Conservation (phyloP, 2,888 invertebrate species). For the Drosophila paucipuncta region DNA sequence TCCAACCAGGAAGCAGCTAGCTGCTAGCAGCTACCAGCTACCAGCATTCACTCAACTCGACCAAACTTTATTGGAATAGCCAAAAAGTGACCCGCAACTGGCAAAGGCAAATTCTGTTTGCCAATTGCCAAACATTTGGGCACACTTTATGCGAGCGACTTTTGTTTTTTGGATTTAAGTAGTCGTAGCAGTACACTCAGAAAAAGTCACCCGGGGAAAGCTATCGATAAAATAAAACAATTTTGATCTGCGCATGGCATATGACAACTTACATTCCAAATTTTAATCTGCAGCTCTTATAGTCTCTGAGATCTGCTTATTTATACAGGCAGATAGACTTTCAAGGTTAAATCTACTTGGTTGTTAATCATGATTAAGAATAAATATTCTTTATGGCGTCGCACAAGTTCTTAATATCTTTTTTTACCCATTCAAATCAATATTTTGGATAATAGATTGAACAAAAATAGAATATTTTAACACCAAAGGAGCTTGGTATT, state of each 20-base stretch:
- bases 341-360: too few species aligned
- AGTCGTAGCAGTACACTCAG: background rate
- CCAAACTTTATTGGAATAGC: constrained; percentile 53
- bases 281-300: background rate
- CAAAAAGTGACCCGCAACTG: constrained; percentile 43
- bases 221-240: too few species aligned
- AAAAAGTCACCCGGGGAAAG: background rate
- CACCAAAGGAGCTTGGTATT: background rate
- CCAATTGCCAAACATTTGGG: constrained; percentile 55
- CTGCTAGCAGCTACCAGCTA: constrained; percentile 13
- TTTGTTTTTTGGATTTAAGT: constrained; percentile 6
- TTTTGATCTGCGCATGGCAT: too few species aligned
- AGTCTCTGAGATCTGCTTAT: background rate
- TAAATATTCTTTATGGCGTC: background rate
- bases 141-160: constrained; percentile 44
- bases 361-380: too few species aligned
- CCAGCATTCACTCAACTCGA: constrained; percentile 35
- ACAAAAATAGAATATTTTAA: background rate
- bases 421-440: background rate
- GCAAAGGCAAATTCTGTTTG: constrained; percentile 28
- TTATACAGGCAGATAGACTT: background rate
- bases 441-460: background rate
- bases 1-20: constrained; percentile 33
- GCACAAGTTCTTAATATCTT: background rate
- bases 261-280: background rate